Conservation (phyloP, 2,113 vertebrate genomes). For the Cavia aperea region DNA sequence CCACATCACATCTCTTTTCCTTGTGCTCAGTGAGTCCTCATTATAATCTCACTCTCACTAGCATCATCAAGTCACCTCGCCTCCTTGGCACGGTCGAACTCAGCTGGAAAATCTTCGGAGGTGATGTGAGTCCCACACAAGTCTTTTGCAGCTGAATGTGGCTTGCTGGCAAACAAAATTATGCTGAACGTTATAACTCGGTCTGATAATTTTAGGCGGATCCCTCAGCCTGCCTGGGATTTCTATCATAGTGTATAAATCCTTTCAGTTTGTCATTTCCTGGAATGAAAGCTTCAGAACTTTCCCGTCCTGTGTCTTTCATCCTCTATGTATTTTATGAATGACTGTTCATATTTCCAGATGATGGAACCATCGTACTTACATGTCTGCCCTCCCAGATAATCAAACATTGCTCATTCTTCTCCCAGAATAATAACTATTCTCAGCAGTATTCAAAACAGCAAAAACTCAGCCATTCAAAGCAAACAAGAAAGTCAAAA, state of each 20-base stretch:
- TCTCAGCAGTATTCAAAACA: background rate
- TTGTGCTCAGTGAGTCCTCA: background rate
- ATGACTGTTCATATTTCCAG: background rate
- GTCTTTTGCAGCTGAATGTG: background rate
- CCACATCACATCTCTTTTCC: background rate
- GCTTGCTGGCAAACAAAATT: background rate
- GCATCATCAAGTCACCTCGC: background rate
- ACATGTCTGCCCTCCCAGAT: background rate
- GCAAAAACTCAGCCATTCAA: background rate
- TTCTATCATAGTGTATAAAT: conserved; percentile 15
- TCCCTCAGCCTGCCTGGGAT: background rate
- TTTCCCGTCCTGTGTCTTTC: background rate
- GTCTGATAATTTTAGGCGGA: background rate
- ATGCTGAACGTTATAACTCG: background rate
- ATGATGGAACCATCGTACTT: background rate
- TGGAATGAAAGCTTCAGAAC: background rate
- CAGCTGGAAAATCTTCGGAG: background rate
- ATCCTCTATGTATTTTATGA: background rate
- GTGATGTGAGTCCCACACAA: background rate
- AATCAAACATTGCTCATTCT: background rate
- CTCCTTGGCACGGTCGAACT: background rate
- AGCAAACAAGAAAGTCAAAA: background rate
- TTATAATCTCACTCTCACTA: background rate
- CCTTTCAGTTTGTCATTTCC: background rate
- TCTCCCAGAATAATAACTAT: background rate